phyloP scores from a whole-genome alignment of 2,888 invertebrate species.

The Epistrophella euchroma region DNA sequence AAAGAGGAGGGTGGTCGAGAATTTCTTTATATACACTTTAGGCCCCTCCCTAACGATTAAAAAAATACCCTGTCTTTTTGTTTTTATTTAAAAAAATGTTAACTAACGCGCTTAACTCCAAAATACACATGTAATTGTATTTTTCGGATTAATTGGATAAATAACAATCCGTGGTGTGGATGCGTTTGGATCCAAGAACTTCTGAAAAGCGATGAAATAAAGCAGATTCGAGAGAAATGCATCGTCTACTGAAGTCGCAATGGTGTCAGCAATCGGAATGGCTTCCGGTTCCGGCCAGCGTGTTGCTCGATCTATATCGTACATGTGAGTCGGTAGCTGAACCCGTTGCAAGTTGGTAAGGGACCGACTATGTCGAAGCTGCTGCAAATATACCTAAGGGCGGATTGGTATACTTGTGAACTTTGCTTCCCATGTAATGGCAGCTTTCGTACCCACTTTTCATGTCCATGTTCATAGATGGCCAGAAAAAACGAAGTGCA shows the following conservation, averaged over 20 bases:
- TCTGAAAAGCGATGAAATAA: too few relatives aligned
- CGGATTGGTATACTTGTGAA: slow-evolving; percentile 2
- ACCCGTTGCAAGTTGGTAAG: slow-evolving; percentile 76
- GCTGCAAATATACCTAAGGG: slow-evolving; percentile 17
- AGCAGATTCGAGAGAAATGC: slow-evolving; percentile 77
- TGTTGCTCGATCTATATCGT: slow-evolving; percentile 72
- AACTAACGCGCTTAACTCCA: too few relatives aligned
- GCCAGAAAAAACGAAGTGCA: slow-evolving; percentile 59
- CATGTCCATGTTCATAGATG: slow-evolving; percentile 61
- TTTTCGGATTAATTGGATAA: too few relatives aligned
- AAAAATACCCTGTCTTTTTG: too few relatives aligned
- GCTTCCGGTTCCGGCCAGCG: slow-evolving; percentile 77
- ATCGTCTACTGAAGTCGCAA: slow-evolving; percentile 69
- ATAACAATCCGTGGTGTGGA: too few relatives aligned
- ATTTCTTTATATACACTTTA: too few relatives aligned
- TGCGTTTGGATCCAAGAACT: too few relatives aligned
- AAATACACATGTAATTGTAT: too few relatives aligned
- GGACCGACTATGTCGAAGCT: slow-evolving; percentile 81
- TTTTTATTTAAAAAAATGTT: too few relatives aligned
- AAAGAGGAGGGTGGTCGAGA: too few relatives aligned
- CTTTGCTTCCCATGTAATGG: not conserved
- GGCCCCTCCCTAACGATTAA: too few relatives aligned
- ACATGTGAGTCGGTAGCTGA: slow-evolving; percentile 78
- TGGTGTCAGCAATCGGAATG: slow-evolving; percentile 75
- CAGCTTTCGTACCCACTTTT: slow-evolving; percentile 27